Evolutionary conservation across 2,888 invertebrate genomes (phyloP).

Genomic region (Pristionchus mayeri): DNA sequence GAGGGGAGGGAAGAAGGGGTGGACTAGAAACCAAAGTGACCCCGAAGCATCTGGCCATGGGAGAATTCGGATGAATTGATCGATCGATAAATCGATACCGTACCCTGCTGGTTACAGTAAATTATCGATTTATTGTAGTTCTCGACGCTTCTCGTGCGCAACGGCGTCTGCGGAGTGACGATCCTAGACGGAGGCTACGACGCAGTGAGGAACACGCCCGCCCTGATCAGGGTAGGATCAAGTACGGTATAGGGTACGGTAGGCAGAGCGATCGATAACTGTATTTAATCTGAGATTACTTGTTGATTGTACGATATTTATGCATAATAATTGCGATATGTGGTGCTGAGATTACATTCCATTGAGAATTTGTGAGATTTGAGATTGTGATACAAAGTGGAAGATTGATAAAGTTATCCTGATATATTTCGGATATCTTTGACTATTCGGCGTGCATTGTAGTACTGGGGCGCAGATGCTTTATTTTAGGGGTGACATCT

Average conservation of each 20-base stretch:
- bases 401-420: background rate
- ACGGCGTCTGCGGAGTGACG: constrained; percentile 54
- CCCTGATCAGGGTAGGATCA: constrained; percentile 44
- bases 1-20: too few relatives aligned
- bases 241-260: background rate
- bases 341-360: constrained; percentile 10
- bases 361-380: background rate
- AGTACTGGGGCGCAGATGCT: too few relatives aligned
- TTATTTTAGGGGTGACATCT: too few relatives aligned
- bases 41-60: too few relatives aligned
- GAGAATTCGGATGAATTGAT: too few relatives aligned
- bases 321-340: background rate
- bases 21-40: too few relatives aligned
- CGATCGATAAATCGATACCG: too few relatives aligned
- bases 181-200: constrained; percentile 63
- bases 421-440: too few relatives aligned
- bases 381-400: background rate
- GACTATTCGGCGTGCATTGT: too few relatives aligned
- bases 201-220: constrained; percentile 47
- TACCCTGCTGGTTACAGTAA: too few relatives aligned
- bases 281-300: background rate
- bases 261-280: background rate
- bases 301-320: background rate
- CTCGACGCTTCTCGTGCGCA: constrained; percentile 50
- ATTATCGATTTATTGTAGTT: too few relatives aligned